Base-by-base conservation (phyloP, 2,113 vertebrate genomes). In the Myanophis thanlyinensis region DNA sequence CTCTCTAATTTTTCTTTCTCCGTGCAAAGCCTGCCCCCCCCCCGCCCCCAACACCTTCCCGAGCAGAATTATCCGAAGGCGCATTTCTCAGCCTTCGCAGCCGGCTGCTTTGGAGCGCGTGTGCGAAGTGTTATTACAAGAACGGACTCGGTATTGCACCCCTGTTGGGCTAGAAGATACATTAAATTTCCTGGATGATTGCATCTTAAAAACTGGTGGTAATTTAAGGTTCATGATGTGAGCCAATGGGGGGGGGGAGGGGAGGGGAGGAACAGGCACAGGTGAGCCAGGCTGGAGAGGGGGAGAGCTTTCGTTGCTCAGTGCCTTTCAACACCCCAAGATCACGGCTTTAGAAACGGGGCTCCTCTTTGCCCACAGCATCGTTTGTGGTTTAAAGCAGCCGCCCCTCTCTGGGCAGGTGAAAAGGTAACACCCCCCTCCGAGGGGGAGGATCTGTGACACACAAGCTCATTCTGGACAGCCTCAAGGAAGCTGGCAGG, bases 1-100 rank as follows among this genome's bases (percentile, higher is more conserved):
- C 54, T 94, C 96, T 96, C 96, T 94, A 94, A 96, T 95, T 97
- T 97, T 95, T 96, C 94, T 95, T 94, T 95, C 92, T 92, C 93
- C 90, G 3, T 85, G 94, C 91, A 90, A 95, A 96, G 93, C 92
- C 89, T 94, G n/a, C 95, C 90, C 93, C 90, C 25, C 9, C 54
- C 54, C 23, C 2, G 2, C 52, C 3, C 52, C 59, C 88, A 91
- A 93, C 96, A 94, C 95, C 94, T 96, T 94, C 93, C 95, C 91
- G 88, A 86, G 25, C 88, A 93, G 91, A 56, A 46, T 86, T 93
- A 95, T 96, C 91, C 91, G 54, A 93, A 91, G 90, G 52, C 94
- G 88, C 89, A 94, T 87, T 80, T 92, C 11, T 87, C 8, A 40
- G 87, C 67, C 85, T 92, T 95, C 89, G 89, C 62, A 91, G 91